phyloP scores from a whole-genome alignment of 1,140 invertebrate species.

The Ceratitis capitata region DNA sequence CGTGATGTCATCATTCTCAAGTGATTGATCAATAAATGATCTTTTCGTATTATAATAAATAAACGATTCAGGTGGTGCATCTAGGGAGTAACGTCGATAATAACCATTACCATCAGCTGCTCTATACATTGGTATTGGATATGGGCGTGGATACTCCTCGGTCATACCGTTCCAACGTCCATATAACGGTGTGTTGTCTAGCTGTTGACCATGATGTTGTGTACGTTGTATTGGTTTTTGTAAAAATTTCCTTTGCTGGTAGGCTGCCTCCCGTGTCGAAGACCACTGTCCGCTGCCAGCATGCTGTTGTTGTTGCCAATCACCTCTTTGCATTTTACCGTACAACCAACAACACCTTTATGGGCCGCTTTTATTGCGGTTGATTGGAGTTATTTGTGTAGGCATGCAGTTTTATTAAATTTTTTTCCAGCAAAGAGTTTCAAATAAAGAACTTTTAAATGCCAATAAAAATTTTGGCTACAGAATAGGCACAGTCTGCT shows the following conservation, averaged over 20 bases:
- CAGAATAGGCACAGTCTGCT: not conserved
- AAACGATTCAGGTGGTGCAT: slow-evolving; percentile 11
- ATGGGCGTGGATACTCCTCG: too few species aligned
- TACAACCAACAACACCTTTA: not conserved
- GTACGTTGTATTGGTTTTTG: not conserved
- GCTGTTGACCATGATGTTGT: not conserved
- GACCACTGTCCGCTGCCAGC: slow-evolving; percentile 9
- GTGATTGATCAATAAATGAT: slow-evolving; percentile 7
- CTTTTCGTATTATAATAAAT: slow-evolving; percentile 32
- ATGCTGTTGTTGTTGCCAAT: not conserved
- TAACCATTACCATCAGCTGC: not conserved
- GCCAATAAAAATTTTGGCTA: slow-evolving; percentile 18
- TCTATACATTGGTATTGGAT: not conserved
- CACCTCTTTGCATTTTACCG: not conserved
- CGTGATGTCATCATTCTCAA: not conserved
- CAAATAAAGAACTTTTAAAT: not conserved
- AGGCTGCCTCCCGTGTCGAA: not conserved
- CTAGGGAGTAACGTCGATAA: slow-evolving; percentile 4
- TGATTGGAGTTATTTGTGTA: not conserved
- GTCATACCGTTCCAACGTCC: not conserved
- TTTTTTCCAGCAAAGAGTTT: not conserved
- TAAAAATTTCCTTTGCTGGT: not conserved
- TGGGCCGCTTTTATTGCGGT: not conserved
- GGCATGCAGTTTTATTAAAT: not conserved
- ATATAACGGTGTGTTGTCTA: not conserved